Base-by-base conservation (phyloP, 2,113 vertebrate species). In the Synodontis membranacea region DNA sequence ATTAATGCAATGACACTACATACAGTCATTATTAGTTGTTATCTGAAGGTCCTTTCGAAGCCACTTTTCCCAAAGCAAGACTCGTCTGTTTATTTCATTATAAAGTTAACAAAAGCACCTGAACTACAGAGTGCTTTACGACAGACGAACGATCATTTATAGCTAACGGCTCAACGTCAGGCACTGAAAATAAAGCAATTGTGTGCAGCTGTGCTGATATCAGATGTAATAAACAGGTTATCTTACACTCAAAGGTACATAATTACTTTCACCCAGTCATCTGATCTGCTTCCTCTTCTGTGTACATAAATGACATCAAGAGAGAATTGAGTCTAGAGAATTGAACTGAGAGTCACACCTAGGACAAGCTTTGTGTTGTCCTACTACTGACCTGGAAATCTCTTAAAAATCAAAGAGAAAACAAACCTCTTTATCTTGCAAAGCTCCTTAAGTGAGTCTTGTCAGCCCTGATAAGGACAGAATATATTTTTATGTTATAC, bases 241-340 rank as follows among this genome's bases (percentile, higher is more conserved):
- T 91, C 86, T 88, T 60, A 85, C 85, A 89, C 85, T 86, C 86
- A 87, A 83, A 83, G 82, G 64, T 56, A 83, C 84, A 87, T 91
- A 88, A 91, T 91, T 89, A 88, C 90, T 91, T 88, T 90, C 76
- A 83, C 88, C 66, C 25, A 25, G 86, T 82, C 84, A 88, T 89
- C 82, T 84, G 56, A 83, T 83, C 80, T 76, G 80, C 86, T 87
- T 78, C 81, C 82, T 60, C 72, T 83, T 60, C 46, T 52, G 46
- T 86, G 86, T 83, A 87, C 46, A 83, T 34, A 83, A 25, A 64
- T 48, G 78, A 25, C 78, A 58, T 39, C 37, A 42, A 58, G 37
- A 80, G 52, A 80, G 52, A 58, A 80, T 3, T 28, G 23, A 79
- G 50, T 34, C 34, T 10, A 14, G 80, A 39, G 60, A 80, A 58